Evolutionary conservation across 2,797 vertebrate species (phyloP), one percentile per base, ranked within the genome.

Genomic region (Triplophysa yarkandensis): DNA sequence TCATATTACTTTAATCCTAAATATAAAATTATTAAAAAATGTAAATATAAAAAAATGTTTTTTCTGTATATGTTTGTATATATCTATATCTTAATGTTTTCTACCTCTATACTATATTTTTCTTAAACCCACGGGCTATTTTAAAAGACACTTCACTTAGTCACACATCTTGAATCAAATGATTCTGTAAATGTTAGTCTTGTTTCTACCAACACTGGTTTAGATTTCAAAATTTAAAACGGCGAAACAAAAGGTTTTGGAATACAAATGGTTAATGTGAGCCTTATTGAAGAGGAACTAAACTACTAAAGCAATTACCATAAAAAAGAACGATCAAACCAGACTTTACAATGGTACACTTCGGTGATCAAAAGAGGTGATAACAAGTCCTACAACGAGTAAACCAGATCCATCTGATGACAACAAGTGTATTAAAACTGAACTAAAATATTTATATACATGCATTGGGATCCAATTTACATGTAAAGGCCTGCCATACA

Each of bases 321-420:
- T 63, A 27, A 74, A 46, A 19, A 67, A 30, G 55, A 68, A 75
- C 43, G 73, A 61, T 75, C 30, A 68, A 75, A 68, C 54, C 54
- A 75, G 73, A 75, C 68, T 77, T 48, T 60, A 70, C 43, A 50
- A 71, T 43, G 46, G 36, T 60, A 44, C 44, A 68, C 69, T 41
- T 72, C 54, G 67, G 9, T 61, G 43, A 43, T 68, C 44, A 61
- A 44, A 67, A 72, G 68, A 58, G 55, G 73, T 60, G 73, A 61
- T 60, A 60, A 48, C 54, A 36, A 60, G 54, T 43, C 28, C 43
- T 54, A 61, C 61, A 61, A 75, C 21, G 54, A 75, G 64, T 17
- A 41, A 75, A 75, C 28, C 73, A 75, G 64, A 60, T 36, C 30
- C 32, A 8, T 34, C 44, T 27, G 19, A 9, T 28, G 13, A 23